Evolutionary conservation across 2,797 vertebrate genomes (phyloP).

Genomic region (Fundulus diaphanus): DNA sequence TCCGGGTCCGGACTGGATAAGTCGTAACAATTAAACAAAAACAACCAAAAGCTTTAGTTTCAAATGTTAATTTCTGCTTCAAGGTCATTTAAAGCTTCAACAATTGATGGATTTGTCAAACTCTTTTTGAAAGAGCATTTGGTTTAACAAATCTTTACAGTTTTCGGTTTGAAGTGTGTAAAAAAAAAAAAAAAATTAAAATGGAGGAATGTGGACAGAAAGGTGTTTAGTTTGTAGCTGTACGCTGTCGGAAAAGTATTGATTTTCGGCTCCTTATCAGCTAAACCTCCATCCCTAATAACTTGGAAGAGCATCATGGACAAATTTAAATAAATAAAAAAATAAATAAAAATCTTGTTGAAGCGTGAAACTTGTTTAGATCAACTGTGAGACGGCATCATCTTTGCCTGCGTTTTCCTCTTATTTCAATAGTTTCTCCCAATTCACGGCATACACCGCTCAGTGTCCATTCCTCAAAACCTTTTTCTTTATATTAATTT

Average conservation of each 20-base stretch:
- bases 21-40: not conserved
- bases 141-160: too few relatives aligned
- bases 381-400: too few relatives aligned
- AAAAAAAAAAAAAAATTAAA: too few relatives aligned
- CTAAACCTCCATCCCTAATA: not conserved
- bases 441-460: not conserved
- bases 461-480: not conserved
- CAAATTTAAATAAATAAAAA: too few relatives aligned
- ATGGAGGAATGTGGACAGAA: too few relatives aligned
- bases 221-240: too few relatives aligned
- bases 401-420: not conserved
- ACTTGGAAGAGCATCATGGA: not conserved
- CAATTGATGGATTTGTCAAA: too few relatives aligned
- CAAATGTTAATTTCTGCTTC: not conserved
- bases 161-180: too few relatives aligned
- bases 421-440: not conserved
- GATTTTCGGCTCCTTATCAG: not conserved
- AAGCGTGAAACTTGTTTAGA: too few relatives aligned
- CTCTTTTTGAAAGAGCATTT: too few relatives aligned
- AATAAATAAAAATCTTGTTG: not conserved
- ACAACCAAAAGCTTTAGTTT: not conserved
- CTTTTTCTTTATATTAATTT: not conserved
- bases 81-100: not conserved
- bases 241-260: too few relatives aligned
- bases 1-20: not conserved